Conservation (phyloP, 53 echinoderm and acorn worm genomes). For the Zoroaster sp. region DNA sequence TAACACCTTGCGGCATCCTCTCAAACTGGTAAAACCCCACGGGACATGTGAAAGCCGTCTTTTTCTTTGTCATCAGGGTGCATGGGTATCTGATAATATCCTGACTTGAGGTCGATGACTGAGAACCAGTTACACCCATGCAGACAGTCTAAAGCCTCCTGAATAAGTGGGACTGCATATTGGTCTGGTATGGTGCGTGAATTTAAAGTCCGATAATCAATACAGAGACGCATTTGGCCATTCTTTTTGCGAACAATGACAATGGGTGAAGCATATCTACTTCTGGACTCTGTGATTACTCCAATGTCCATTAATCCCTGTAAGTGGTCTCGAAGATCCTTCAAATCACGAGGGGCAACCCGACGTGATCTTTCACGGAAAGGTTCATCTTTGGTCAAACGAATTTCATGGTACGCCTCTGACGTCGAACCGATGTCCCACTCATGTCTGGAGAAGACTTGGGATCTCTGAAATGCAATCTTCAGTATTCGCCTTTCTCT, state of each 20-base stretch:
- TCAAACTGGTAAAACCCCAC: constrained; percentile 45
- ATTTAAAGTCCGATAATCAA: constrained; percentile 61
- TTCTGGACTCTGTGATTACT: constrained; percentile 43
- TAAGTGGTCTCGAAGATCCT: constrained; percentile 46
- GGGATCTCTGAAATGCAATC: constrained; percentile 7
- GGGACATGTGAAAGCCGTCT: constrained; percentile 35
- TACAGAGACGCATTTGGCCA: constrained; percentile 45
- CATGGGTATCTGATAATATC: constrained; percentile 46
- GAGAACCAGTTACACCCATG: constrained; percentile 47
- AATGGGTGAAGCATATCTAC: constrained; percentile 40
- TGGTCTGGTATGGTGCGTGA: constrained; percentile 52
- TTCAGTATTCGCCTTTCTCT: neutral
- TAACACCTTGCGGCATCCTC: constrained; percentile 48
- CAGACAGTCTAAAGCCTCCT: constrained; percentile 52
- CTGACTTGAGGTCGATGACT: constrained; percentile 59
- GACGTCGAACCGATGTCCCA: constrained; percentile 57
- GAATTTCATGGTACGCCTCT: constrained; percentile 48
- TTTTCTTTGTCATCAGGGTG: constrained; percentile 19
- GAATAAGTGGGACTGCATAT: constrained; percentile 59
- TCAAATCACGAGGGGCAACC: constrained; percentile 46
- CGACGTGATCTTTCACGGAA: constrained; percentile 52
- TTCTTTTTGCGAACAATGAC: constrained; percentile 64
- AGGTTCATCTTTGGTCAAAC: constrained; percentile 42
- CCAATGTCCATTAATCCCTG: constrained; percentile 43
- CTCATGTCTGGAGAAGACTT: constrained; percentile 51